Base-by-base conservation (phyloP, 2,888 invertebrate species). In the Aphelenchoides bicaudatus region DNA sequence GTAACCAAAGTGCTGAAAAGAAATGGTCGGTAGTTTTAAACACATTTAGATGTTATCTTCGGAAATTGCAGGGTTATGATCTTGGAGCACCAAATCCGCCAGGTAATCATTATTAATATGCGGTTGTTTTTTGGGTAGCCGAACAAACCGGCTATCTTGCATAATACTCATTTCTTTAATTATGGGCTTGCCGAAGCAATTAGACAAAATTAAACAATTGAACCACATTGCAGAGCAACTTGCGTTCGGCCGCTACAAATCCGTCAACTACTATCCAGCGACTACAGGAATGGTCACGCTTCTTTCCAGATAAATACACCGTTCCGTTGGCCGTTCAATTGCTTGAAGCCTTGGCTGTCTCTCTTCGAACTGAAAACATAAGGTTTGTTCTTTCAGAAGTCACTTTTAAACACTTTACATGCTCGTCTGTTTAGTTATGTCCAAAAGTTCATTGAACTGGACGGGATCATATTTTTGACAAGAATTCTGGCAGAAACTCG, bases 331-430 rank as follows among this genome's bases (percentile, higher is more conserved):
- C 66, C 25, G 53, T 69, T n/a, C 61, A 68, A 48, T 61, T 63
- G n/a, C 58, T 74, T 2, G 73, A 75, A 48, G 70, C 66, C 16
- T 50, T 74, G 57, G 67, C 74, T 8, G 70, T 73, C 21, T 58
- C 72, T 1, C 59, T 74, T 43, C 59, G 74, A 47, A 74, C 74
- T 13, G 72, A 75, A 46, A 61, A 59, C 51, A 61, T 67, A 43
- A 70, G 71, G 72, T 73, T 10, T 38, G 56, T 23, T 10, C 19
- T 13, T 16, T 6, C n/a, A n/a, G n/a, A n/a, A n/a, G n/a, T n/a
- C n/a, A n/a, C n/a, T n/a, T n/a, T n/a, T n/a, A n/a, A n/a, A n/a
- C n/a, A n/a, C n/a, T n/a, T n/a, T n/a, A n/a, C n/a, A 4, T 19
- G 16, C 16, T 6, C 5, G 8, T 48, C 5, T 48, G n/a, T n/a